Conservation (phyloP, 2,888 invertebrate species). For the Sycophila texana region DNA sequence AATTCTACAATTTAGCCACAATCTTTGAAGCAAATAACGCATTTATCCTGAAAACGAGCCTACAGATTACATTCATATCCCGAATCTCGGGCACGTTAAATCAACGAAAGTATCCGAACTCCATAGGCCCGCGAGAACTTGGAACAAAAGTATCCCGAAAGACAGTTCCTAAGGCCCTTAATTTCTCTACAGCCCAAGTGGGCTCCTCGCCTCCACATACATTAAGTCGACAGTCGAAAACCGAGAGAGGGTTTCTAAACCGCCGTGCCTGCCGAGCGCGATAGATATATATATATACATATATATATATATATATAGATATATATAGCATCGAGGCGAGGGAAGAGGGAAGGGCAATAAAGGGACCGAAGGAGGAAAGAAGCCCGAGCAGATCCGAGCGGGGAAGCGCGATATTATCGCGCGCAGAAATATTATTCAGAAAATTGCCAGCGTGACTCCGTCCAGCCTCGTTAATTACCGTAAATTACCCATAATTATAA, state of each 20-base stretch:
- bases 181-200: conserved; percentile 36
- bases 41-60: conserved; percentile 4
- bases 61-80: conserved; percentile 30
- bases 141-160: conserved; percentile 26
- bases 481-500: conserved; percentile 76
- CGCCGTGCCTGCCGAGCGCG: not conserved
- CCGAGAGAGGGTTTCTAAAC: not conserved
- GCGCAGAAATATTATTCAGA: conserved; percentile 74
- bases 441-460: conserved; percentile 75
- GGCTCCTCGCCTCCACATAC: not conserved
- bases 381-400: conserved; percentile 34
- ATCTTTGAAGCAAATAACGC: not conserved
- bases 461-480: conserved; percentile 76
- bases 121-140: not conserved
- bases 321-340: not conserved
- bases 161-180: conserved; percentile 43
- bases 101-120: conserved; percentile 49
- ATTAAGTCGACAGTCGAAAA: conserved; percentile 24
- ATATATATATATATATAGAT: conserved; percentile 1
- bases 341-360: not conserved
- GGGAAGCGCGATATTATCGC: conserved; percentile 73
- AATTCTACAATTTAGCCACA: too few relatives aligned
- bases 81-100: conserved; percentile 48
- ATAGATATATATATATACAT: not conserved
- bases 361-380: conserved; percentile 37